Base-by-base conservation (phyloP, 2,113 vertebrate species). In the Planiliza haematocheilus region DNA sequence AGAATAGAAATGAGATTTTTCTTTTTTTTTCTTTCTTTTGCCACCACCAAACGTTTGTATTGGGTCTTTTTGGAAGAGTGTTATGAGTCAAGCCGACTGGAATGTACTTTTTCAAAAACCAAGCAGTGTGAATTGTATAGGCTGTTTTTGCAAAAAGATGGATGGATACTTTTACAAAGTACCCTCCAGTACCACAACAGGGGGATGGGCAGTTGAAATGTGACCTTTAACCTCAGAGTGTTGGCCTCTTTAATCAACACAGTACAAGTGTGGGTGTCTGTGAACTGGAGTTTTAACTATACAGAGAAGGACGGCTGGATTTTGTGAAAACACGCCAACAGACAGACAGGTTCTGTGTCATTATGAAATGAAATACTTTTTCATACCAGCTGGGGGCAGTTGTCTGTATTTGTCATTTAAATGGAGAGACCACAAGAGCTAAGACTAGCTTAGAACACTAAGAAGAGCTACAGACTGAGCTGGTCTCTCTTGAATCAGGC, bases 31-130 rank as follows among this genome's bases (percentile, higher is more conserved):
- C 5, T 30, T 30, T 30, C 5, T 30, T 30, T 38, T 45, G 24
- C 24, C 5, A 5, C 3, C 59, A 76, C 59, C 5, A 71, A 67
- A 66, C 45, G 8, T 18, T 70, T 72, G 73, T 51, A 56, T 36
- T 57, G 61, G 66, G 74, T 78, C 70, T 80, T 78, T 71, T 62
- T 17, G 38, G 62, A 76, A 73, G 38, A 75, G 59, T 39, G 21
- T 37, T 69, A 49, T 55, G 42, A 24, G 39, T 69, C 63, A 63
- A 84, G 72, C 73, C 83, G 82, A 75, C 73, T 75, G 83, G 76
- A 86, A 90, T 86, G 84, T 86, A 43, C 72, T 81, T 52, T 61
- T 7, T 38, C n/a, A 0, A 30, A 30, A 48, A 61, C 42, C 59
- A 74, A 37, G 59, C 49, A 11, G 43, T 63, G 18, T 39, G 61